Base-by-base conservation (phyloP, 2,797 vertebrate species). In the Ciconia nigra region DNA sequence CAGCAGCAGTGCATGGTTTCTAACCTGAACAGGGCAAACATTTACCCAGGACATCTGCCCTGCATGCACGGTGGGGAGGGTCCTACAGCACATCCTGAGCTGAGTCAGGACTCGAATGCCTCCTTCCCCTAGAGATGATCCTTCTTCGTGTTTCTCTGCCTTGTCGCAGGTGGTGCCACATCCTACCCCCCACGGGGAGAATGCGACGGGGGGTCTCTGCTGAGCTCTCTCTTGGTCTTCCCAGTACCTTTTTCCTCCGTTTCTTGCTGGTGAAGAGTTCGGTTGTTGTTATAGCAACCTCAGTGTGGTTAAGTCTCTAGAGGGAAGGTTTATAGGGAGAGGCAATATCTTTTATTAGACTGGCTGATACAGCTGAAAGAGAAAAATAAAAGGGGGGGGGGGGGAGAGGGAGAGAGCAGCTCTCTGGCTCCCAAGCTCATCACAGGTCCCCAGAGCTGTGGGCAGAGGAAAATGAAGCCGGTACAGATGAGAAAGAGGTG, bases 301-400 rank as follows among this genome's bases (percentile, higher is more conserved):
- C 93, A 16, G 78, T 58, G 69, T 0, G 0, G 93, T 71, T 77
- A 83, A 83, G 92, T 94, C 95, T 96, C 96, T 67, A 79, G 91
- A 93, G 96, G 79, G 76, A 95, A 95, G 96, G 91, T 92, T 96
- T 97, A 93, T 57, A 81, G 94, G 96, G 95, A 96, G 92, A 96
- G 91, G 90, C 87, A 93, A 91, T 94, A 83, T 93, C 94, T 92
- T 96, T 96, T 95, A 95, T 96, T 96, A 96, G 87, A 80, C 63
- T 0, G 13, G 51, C 73, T 92, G 93, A 96, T 94, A 89, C 52
- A 83, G 83, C 81, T 80, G 67, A 91, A 89, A 73, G 84, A 79
- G 69, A 63, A 90, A 88, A 93, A 91, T 55, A 73, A 58, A 89
- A 49, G n/a, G 47, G 20, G 11, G 46, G 46, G 28, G 28, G 26